Evolutionary conservation across 2,888 invertebrate species (phyloP).

Genomic region (Tipula unca): DNA sequence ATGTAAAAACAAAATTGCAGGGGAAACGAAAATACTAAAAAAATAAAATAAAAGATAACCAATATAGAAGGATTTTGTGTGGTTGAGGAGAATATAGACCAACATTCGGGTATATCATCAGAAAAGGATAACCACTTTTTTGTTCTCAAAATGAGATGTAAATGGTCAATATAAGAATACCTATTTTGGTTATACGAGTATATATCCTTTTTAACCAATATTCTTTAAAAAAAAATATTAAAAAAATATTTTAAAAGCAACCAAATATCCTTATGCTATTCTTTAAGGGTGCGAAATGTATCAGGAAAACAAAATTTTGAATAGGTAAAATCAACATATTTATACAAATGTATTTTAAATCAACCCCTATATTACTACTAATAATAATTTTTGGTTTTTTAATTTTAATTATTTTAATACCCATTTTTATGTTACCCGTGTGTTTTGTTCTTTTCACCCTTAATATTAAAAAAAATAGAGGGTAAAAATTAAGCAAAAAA

Average conservation of each 20-base stretch:
- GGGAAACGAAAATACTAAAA: neutral
- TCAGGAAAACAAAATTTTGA: constrained; percentile 25
- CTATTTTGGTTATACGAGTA: neutral
- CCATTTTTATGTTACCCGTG: neutral
- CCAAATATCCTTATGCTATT: constrained; percentile 23
- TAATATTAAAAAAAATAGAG: neutral
- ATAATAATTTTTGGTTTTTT: neutral
- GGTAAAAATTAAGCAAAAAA: neutral
- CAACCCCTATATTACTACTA: constrained; percentile 1
- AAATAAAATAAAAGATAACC: neutral
- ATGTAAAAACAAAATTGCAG: neutral
- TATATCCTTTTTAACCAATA: neutral
- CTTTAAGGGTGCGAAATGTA: constrained; percentile 29
- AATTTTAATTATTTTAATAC: neutral
- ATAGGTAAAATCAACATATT: neutral
- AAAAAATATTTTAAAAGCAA: neutral
- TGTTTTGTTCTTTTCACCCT: neutral
- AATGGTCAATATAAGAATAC: neutral
- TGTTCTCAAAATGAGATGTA: neutral
- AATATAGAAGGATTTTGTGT: neutral
- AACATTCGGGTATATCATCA: neutral
- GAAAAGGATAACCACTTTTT: neutral
- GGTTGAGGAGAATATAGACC: neutral
- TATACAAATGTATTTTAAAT: neutral
- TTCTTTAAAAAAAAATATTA: constrained; percentile 3